Conservation (phyloP, 1,140 invertebrate species). For the Condylostylus longicornis region DNA sequence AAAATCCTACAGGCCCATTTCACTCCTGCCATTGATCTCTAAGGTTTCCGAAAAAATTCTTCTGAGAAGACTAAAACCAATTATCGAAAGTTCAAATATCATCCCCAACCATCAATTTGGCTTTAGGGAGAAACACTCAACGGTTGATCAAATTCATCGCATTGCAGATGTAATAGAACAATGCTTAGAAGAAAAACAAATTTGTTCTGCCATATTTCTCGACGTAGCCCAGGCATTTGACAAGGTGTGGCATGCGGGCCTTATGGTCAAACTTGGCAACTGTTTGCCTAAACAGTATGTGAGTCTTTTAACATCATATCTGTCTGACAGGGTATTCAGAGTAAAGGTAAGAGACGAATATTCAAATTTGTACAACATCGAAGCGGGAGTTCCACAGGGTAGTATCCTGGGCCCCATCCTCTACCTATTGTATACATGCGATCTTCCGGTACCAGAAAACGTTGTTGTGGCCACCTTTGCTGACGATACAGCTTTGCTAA, state of each 20-base stretch:
- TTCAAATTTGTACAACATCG: constrained; percentile 8
- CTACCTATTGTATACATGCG: constrained; percentile 11
- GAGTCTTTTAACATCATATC: constrained; percentile 16
- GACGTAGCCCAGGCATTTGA: too few relatives aligned
- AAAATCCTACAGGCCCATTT: constrained; percentile 2
- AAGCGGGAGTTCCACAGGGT: constrained; percentile 15
- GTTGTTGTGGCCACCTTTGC: constrained; percentile 10
- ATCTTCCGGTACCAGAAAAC: constrained; percentile 7
- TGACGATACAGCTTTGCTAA: constrained; percentile 15
- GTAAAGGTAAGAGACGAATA: constrained; percentile 9
- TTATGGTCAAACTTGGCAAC: too few relatives aligned
- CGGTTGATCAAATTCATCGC: constrained; percentile 3
- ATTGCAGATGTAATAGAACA: constrained; percentile 1
- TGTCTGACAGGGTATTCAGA: constrained; percentile 12
- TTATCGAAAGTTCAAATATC: constrained; percentile 1
- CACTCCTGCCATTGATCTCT: constrained; percentile 1
- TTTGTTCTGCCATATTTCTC: constrained; percentile 1
- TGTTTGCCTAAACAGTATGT: too few relatives aligned
- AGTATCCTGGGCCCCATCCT: constrained; percentile 11
- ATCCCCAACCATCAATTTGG: constrained; percentile 5
- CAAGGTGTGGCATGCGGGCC: too few relatives aligned
- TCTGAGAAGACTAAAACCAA: neutral
- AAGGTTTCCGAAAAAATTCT: constrained; percentile 4
- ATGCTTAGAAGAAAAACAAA: constrained; percentile 2
- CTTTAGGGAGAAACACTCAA: constrained; percentile 2